Evolutionary conservation across 1,140 invertebrate genomes (phyloP).

Genomic region (Papilio xuthus): DNA sequence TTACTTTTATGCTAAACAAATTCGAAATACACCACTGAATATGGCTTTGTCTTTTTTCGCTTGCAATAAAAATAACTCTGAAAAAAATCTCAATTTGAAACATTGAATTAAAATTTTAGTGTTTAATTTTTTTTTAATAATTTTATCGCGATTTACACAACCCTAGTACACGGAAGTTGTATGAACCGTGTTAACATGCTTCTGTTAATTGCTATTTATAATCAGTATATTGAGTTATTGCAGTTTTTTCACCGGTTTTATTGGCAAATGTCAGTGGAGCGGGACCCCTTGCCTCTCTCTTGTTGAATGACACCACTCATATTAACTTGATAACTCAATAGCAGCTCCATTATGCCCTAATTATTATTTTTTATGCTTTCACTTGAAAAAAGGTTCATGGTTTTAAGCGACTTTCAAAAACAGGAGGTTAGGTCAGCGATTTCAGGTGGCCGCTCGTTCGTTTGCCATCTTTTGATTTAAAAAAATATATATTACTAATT

Average conservation of each 20-base stretch:
- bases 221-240: slow-evolving; percentile 12
- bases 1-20: too few relatives aligned
- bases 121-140: not conserved
- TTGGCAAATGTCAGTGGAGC: slow-evolving; percentile 27
- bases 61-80: not conserved
- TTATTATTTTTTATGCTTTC: slow-evolving; percentile 27
- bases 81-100: not conserved
- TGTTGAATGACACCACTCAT: too few relatives aligned
- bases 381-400: too few relatives aligned
- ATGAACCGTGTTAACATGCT: not conserved
- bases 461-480: too few relatives aligned
- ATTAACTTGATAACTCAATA: slow-evolving; percentile 3
- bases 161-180: slow-evolving; percentile 13
- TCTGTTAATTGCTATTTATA: slow-evolving; percentile 32
- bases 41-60: not conserved
- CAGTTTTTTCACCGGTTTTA: slow-evolving; percentile 12
- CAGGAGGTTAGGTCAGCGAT: too few relatives aligned
- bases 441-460: too few relatives aligned
- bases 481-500: too few relatives aligned
- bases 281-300: not conserved
- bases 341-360: slow-evolving; percentile 3
- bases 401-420: too few relatives aligned
- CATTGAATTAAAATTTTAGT: not conserved
- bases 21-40: too few relatives aligned
- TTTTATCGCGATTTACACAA: not conserved